Percentiles rank a stretch among this genome's conserved stretches.
phyloP scores from a whole-genome alignment of 2,797 vertebrate species.

The Hemibagrus guttatus region DNA sequence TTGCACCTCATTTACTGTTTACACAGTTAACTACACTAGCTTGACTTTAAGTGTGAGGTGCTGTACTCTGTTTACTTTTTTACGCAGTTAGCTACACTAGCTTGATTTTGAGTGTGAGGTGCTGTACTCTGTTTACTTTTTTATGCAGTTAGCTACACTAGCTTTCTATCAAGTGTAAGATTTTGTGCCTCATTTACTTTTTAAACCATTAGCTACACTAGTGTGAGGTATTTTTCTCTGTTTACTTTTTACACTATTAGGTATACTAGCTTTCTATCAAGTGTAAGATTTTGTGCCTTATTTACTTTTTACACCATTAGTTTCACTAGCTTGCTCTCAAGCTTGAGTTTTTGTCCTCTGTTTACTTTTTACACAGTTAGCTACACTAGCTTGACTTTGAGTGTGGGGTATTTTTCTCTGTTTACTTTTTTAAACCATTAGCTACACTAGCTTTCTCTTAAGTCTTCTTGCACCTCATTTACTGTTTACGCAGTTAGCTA shows the following conservation, averaged over 20 bases:
- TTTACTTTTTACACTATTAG: neutral
- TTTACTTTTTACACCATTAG: neutral
- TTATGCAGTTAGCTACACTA: neutral
- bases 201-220: neutral
- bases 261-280: no score
- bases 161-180: neutral
- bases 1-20: no score
- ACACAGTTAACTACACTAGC: no score
- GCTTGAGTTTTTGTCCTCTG: neutral
- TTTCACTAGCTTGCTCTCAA: neutral
- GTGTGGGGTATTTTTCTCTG: no score
- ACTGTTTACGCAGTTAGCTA: neutral
- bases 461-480: no score
- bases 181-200: neutral
- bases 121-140: neutral
- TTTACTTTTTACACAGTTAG: neutral
- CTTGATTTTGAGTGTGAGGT: neutral
- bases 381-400: neutral
- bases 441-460: neutral
- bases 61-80: neutral
- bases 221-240: neutral
- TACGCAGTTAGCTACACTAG: no score
- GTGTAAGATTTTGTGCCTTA: no score
- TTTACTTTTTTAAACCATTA: neutral
- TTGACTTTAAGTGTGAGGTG: no score